Conservation (phyloP, 2,888 invertebrate genomes). For the Aethes cnicana region DNA sequence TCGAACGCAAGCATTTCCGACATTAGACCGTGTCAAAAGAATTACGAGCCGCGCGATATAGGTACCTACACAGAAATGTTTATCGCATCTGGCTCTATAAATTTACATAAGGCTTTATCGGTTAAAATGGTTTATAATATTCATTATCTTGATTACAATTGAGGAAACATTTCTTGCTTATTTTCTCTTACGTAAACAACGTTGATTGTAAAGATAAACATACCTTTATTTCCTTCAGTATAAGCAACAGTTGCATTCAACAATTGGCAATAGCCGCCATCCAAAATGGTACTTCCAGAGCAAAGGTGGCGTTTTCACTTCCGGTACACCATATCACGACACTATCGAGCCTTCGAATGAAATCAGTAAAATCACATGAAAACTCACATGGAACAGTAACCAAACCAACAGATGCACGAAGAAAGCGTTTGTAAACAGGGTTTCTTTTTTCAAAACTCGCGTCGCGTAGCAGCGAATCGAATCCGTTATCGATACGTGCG, state of each 20-base stretch:
- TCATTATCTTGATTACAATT: too few species aligned
- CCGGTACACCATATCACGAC: conserved; percentile 37
- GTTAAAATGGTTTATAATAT: too few species aligned
- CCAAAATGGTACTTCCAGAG: conserved; percentile 50
- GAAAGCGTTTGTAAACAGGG: conserved; percentile 52
- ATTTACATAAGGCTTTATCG: too few species aligned
- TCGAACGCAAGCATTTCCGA: not conserved
- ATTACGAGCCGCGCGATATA: not conserved
- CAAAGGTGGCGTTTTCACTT: conserved; percentile 46
- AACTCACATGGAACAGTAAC: conserved; percentile 32
- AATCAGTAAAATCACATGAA: conserved; percentile 1
- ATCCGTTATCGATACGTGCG: conserved; percentile 42
- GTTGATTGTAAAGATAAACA: not conserved
- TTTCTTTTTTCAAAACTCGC: conserved; percentile 52
- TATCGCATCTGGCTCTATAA: too few species aligned
- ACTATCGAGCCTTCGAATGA: conserved; percentile 3
- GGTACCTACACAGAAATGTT: too few species aligned
- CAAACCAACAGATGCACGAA: conserved; percentile 19
- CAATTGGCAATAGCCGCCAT: conserved; percentile 25
- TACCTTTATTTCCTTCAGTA: conserved; percentile 5
- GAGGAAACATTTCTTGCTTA: too few species aligned
- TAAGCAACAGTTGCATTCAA: conserved; percentile 5
- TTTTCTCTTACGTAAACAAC: not conserved
- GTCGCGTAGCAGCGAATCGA: conserved; percentile 40
- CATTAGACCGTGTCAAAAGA: not conserved